phyloP scores from a whole-genome alignment of 2,888 invertebrate genomes.

The Calameuta idolon region DNA sequence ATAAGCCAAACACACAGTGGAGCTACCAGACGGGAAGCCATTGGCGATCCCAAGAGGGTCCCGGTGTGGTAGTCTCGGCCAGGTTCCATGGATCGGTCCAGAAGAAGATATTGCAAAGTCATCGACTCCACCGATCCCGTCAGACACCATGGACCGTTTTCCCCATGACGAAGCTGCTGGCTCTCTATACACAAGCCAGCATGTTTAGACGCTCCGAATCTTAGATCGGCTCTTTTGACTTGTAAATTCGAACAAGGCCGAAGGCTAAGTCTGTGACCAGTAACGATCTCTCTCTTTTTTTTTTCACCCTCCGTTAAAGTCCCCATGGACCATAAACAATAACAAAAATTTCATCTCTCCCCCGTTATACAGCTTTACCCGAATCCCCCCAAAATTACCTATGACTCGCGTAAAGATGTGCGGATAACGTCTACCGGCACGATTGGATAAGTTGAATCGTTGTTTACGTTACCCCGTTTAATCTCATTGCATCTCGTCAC shows the following conservation, averaged over 20 bases:
- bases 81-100: neutral
- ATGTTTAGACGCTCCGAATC: conserved; percentile 31
- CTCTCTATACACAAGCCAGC: conserved; percentile 20
- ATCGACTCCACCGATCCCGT: conserved; percentile 26
- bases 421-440: conserved; percentile 9
- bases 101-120: conserved; percentile 38
- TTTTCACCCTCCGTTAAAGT: neutral
- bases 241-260: conserved; percentile 12
- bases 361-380: neutral
- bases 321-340: neutral
- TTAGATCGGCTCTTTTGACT: conserved; percentile 39
- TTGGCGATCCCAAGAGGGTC: conserved; percentile 19
- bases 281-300: conserved; percentile 10
- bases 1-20: conserved; percentile 28
- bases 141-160: conserved; percentile 17
- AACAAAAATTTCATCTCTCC: neutral
- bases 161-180: conserved; percentile 40
- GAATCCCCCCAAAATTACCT: neutral
- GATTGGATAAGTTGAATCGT: conserved; percentile 54
- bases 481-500: conserved; percentile 49
- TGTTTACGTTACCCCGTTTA: conserved; percentile 40
- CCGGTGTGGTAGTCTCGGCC: neutral
- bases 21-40: conserved; percentile 26
- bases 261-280: neutral
- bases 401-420: neutral